Base-by-base conservation (phyloP, 64 coral and sea anemone species). In the Stylophora pistillata region DNA sequence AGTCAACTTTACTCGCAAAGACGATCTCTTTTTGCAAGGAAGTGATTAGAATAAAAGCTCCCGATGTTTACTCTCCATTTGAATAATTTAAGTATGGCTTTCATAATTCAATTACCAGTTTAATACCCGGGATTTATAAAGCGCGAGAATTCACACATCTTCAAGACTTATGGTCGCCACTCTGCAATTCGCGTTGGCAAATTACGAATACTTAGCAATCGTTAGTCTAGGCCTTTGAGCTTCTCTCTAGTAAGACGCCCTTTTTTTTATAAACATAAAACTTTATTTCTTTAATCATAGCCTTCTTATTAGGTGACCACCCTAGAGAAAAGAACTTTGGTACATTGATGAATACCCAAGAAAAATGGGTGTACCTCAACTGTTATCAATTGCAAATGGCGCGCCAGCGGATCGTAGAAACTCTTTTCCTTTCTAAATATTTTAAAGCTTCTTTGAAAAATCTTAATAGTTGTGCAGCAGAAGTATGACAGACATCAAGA, bases 81-180 rank as follows among this genome's bases (percentile, higher is more conserved):
- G 52, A 21, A 53, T 69, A 47, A 15, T 21, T 41, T 21, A 84
- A 69, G 33, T 30, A 84, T 12, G 33, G 37, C 30, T 68, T 84
- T 53, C 61, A 27, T 69, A 62, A 84, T 84, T 84, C 17, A 84
- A 84, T 84, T 84, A 84, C 64, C 66, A 21, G 21, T 70, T 84
- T 63, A 54, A 53, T 84, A 53, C 61, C 37, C 34, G 21, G 31
- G 80, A 61, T 84, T 84, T 84, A 53, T 84, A 84, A 84, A 69
- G 80, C 80, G 62, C 80, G 61, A 84, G 80, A 84, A 69, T 84
- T 84, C 80, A 84, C 80, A 84, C 80, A n/a, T 84, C 61, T 15
- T 70, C 61, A 84, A 84, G 80, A 84, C 80, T 70, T 70, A 1
- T 15, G 80, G 80, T 84, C 80, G 80, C 80, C 80, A 84, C 33